Base-by-base conservation (phyloP, 2,797 vertebrate genomes). In the Podarcis siculus region DNA sequence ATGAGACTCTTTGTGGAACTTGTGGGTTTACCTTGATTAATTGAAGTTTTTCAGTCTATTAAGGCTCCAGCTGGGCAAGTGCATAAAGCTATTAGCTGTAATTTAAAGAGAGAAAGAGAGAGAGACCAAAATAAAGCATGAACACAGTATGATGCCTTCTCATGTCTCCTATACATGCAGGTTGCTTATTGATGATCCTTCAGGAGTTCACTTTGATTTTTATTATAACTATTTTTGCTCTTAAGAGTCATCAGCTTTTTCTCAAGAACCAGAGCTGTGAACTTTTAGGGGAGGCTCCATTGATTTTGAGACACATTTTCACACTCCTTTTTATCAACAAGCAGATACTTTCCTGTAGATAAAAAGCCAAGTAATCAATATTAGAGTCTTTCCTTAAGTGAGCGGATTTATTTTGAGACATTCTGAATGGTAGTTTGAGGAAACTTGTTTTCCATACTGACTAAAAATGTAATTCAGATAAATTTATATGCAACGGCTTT, bases 1-100 rank as follows among this genome's bases (percentile, higher is more conserved):
- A 49, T n/a, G 23, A 49, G 19, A 67, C 82, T 42, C 21, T 77
- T 4, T 49, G 42, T 81, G n/a, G 61, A n/a, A 89, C 75, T 37
- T 79, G 39, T 42, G 9, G 49, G 32, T 82, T 86, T 71, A 61
- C 13, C 27, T 86, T 86, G n/a, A 89, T 85, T 76, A 86, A 77
- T 69, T 79, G 12, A 73, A 84, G 30, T 25, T 58, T 83, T 82
- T 75, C 37, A 67, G 10, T 82, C 55, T 81, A n/a, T 32, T 71
- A 86, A 69, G 85, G 71, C 61, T 89, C 79, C 78, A 86, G 32
- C 83, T 86, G 76, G 12, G 61, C 61, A 86, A 76, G n/a, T 15
- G 1, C 83, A 25, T 90, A 73, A 61, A 69, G 69, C 75, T 39
- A 67, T 73, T 88, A 79, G 25, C 75, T 85, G 39, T 66, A 85